Percentiles rank a stretch among this genome's conserved stretches.
These are phyloP conservation scores for Ditula angustiorana DNA, from an alignment of 2,888 invertebrate species.

Conservation along the genomic window DNA sequence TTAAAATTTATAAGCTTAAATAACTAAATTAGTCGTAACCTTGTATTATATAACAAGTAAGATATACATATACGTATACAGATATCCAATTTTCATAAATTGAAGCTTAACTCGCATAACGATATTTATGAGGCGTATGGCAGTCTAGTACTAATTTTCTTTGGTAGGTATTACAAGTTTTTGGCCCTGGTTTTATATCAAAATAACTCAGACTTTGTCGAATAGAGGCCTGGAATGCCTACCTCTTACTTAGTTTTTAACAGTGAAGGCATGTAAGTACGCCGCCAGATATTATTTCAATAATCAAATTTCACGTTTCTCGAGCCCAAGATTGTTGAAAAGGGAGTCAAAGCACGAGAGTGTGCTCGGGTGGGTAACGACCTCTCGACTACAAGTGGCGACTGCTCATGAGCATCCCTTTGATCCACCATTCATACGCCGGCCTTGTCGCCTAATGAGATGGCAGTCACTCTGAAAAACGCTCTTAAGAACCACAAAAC, in stretches of 20 bases:
- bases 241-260: not conserved
- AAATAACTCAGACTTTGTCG: too few relatives aligned
- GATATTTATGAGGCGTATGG: too few relatives aligned
- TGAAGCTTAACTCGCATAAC: too few relatives aligned
- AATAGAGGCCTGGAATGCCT: not conserved
- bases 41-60: too few relatives aligned
- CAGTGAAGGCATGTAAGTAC: not conserved
- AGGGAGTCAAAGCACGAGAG: constrained; percentile 61
- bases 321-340: constrained; percentile 59
- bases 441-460: constrained; percentile 67
- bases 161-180: too few relatives aligned
- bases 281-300: constrained; percentile 48
- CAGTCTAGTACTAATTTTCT: too few relatives aligned
- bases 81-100: too few relatives aligned
- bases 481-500: constrained; percentile 32
- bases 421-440: constrained; percentile 70
- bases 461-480: constrained; percentile 45
- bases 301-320: constrained; percentile 60
- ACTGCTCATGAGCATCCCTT: constrained; percentile 73
- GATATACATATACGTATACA: too few relatives aligned
- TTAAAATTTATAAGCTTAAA: too few relatives aligned
- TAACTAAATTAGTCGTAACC: too few relatives aligned
- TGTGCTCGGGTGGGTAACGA: constrained; percentile 64
- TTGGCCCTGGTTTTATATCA: too few relatives aligned
- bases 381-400: constrained; percentile 65